Base-by-base conservation (phyloP, 2,888 invertebrate species). In the Monochamus alternatus region DNA sequence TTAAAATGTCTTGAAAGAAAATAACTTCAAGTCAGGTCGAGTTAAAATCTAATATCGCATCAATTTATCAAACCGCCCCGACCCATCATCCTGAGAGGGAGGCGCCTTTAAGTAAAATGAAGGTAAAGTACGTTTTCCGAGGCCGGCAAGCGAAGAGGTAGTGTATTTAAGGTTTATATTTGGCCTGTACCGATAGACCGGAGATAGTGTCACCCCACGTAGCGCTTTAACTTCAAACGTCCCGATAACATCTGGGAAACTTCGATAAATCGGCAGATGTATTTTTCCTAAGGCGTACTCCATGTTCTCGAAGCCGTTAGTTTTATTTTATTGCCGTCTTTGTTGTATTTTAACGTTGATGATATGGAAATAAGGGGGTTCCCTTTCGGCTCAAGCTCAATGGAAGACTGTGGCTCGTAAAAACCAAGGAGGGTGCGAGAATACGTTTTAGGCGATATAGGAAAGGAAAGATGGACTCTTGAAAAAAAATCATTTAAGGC, bases 241-340 rank as follows among this genome's bases (percentile, higher is more conserved):
- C 65, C 59, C 47, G 74, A 75, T 75, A 70, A 7, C 65, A 70
- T 75, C 66, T 60, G 58, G 51, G 47, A 62, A 66, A 75, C 51
- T 70, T 65, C 51, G 74, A 70, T 75, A 74, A 74, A 70, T 65
- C 70, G 74, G 59, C 62, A 52, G 74, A 74, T 74, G 47, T 71
- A 14, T 22, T 71, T 63, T 65, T 66, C 51, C 63, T n/a, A 52
- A 62, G 12, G 52, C 52, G 30, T 63, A 44, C 47, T 47, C 60
- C 47, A 52, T 71, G 71, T 62, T 59, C 52, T 31, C 62, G 47
- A 44, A 66, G 47, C 51, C 51, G 62, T 71, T 32, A 52, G 38
- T 63, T 71, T 71, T 63, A 71, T 71, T 71, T 63, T 71, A 63
- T 69, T 71, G 63, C 22, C 22, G 32, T 51, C 51, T 66, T 47